Base-by-base conservation (phyloP, 2,797 vertebrate genomes). In the Austrolebias charrua region DNA sequence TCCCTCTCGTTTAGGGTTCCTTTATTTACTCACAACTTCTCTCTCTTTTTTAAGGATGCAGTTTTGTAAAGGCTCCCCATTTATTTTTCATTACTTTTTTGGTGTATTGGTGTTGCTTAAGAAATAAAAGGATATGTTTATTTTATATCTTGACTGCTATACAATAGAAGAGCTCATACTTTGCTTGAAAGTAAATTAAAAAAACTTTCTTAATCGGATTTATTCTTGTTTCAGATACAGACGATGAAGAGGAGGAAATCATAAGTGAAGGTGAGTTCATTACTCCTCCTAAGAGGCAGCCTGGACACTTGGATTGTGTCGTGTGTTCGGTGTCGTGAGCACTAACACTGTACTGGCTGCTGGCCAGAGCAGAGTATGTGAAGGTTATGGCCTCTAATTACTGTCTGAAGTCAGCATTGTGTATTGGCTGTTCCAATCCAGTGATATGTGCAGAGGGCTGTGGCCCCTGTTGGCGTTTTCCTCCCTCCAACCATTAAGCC, bases 401-500 rank as follows among this genome's bases (percentile, higher is more conserved):
- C 81, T 69, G 71, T 62, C 74, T 64, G 55, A 73, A 80, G 72
- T 73, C 69, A 69, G 73, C 50, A 55, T 68, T 73, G 76, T 78
- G 64, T 75, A 47, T 63, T 48, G 63, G 43, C 46, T 43, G 60
- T 76, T 80, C 13, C 71, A 56, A 71, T 66, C 46, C 55, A 60
- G 51, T 65, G 65, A 76, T 71, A 75, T 55, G 52, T 68, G 68
- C 59, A 44, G 63, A 64, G 68, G 55, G 61, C 62, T 51, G 42
- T 63, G 68, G 70, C 66, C 79, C 55, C 71, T 59, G 56, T 74
- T 81, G 71, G 63, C 73, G 71, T 59, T 69, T 71, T 56, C 60
- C 38, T 71, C 71, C 66, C 63, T 35, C 35, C 18, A 48, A 68
- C 76, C 82, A 90, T 92, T 90, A 88, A 76, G 56, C 64, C 69